A percentile compares a stretch with the other conserved stretches of the same genome.
Evolutionary conservation across 2,888 invertebrate species (phyloP).

Genomic region (Amphipyra tragopoginis): DNA sequence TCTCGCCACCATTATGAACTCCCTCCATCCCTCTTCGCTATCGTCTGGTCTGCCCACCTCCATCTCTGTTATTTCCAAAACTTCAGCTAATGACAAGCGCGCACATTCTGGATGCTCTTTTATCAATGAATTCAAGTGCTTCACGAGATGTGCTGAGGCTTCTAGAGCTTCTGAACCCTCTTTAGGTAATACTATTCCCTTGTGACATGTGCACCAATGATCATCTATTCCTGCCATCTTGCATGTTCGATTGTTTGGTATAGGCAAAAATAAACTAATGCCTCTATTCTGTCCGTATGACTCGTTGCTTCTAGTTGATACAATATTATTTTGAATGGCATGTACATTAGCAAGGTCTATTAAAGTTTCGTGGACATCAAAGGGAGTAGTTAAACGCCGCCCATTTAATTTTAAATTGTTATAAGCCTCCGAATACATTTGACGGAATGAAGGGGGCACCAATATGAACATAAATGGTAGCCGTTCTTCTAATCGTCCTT

Average conservation of each 20-base stretch:
- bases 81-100: slow-evolving; percentile 89
- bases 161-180: slow-evolving; percentile 88
- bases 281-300: slow-evolving; percentile 86
- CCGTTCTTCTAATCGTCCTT: slow-evolving; percentile 96
- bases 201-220: slow-evolving; percentile 97
- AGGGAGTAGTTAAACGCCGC: slow-evolving; percentile 93
- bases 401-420: slow-evolving; percentile 92
- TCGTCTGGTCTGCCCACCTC: slow-evolving; percentile 75
- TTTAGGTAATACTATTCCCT: slow-evolving; percentile 88
- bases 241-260: slow-evolving; percentile 93
- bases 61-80: slow-evolving; percentile 92
- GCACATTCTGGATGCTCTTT: slow-evolving; percentile 91
- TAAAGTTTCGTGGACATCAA: slow-evolving; percentile 95
- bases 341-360: slow-evolving; percentile 92
- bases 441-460: slow-evolving; percentile 93
- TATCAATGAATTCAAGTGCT: slow-evolving; percentile 91
- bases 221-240: slow-evolving; percentile 93
- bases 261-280: slow-evolving; percentile 93
- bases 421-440: slow-evolving; percentile 90
- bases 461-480: slow-evolving; percentile 94
- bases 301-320: slow-evolving; percentile 70
- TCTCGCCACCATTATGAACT: slow-evolving; percentile 91
- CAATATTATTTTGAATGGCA: slow-evolving; percentile 7
- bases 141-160: slow-evolving; percentile 91
- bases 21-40: slow-evolving; percentile 82